Evolutionary conservation across 2,888 invertebrate genomes (phyloP), one percentile per base, ranked within the genome.

Genomic region (Liodrosophila aerea): DNA sequence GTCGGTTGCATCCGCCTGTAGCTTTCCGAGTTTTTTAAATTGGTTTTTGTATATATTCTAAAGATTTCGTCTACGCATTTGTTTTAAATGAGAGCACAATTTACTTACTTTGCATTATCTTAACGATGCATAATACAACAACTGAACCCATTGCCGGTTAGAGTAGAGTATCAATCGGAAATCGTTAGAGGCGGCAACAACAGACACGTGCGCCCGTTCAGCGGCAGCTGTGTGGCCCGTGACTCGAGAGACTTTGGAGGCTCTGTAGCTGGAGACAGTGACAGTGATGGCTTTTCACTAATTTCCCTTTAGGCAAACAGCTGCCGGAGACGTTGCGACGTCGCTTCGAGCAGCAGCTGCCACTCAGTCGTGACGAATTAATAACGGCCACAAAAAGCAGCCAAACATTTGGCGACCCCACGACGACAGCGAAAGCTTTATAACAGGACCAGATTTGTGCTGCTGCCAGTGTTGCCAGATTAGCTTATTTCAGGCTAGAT

Each of bases 311-410:
- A 51, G 64, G 67, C 74, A 74, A 69, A 50, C 69, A 73, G 69
- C 73, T 59, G 71, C 65, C 49, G 54, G 40, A 5, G 41, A 37
- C 46, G 49, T 47, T 37, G 54, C 51, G 41, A 37, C 46, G 49
- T 47, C 41, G 54, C 51, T 64, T 34, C 49, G 30, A 39, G 51
- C 50, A 56, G 47, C 64, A 59, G 68, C 58, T 62, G 53, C 64
- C 85, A 85, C 56, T 85, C 76, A 83, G 52, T 85, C 85, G 85
- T 85, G 83, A 81, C 80, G 80, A 85, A 85, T 76, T 83, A 75
- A 80, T 78, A 80, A 82, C 73, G 74, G 71, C 52, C 39, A 56
- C 64, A 34, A 62, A 68, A 58, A 40, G 54, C 50, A 47, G 46
- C 39, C 59, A 53, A 36, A 9, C 30, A 31, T 37, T 31, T 8